Percentiles rank a stretch among this genome's conserved stretches.
These are phyloP conservation scores for Chamaedrilus cognettii DNA, from an alignment of 2,888 invertebrate genomes.

Conservation along the genomic window DNA sequence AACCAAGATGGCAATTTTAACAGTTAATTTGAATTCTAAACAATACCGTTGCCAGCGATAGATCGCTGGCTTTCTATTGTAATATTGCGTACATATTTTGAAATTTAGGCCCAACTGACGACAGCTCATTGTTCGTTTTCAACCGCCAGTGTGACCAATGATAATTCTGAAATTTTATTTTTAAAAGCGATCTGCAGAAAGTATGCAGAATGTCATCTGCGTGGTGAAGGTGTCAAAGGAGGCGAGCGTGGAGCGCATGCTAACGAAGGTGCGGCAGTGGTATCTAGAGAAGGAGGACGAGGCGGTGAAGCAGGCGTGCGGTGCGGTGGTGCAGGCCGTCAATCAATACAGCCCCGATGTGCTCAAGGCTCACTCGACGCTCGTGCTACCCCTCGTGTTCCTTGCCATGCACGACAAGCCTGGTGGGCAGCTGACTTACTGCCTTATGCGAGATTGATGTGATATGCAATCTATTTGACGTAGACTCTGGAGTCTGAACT, in stretches of 20 bases:
- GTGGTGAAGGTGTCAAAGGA: conserved; percentile 72
- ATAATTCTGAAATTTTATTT: too few species aligned
- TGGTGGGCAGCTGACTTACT: not conserved
- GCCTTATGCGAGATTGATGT: too few species aligned
- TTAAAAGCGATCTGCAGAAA: too few species aligned
- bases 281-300: conserved; percentile 77
- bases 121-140: too few species aligned
- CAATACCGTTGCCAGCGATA: too few species aligned
- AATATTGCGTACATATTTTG: too few species aligned
- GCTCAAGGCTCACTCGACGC: conserved; percentile 74
- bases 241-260: conserved; percentile 69
- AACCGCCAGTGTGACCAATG: too few species aligned
- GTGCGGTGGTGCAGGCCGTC: conserved; percentile 72
- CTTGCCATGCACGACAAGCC: conserved; percentile 80
- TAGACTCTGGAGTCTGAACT: too few species aligned
- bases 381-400: conserved; percentile 81
- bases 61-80: not conserved
- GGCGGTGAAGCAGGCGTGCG: conserved; percentile 67
- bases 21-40: too few species aligned
- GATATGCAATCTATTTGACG: too few species aligned
- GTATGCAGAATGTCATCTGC: too few species aligned
- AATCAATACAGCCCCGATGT: conserved; percentile 78
- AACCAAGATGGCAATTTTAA: too few species aligned
- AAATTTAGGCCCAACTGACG: not conserved
- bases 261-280: conserved; percentile 68